Evolutionary conservation across 2,797 vertebrate genomes (phyloP).

Genomic region (Sternarchorhynchus goeldii): DNA sequence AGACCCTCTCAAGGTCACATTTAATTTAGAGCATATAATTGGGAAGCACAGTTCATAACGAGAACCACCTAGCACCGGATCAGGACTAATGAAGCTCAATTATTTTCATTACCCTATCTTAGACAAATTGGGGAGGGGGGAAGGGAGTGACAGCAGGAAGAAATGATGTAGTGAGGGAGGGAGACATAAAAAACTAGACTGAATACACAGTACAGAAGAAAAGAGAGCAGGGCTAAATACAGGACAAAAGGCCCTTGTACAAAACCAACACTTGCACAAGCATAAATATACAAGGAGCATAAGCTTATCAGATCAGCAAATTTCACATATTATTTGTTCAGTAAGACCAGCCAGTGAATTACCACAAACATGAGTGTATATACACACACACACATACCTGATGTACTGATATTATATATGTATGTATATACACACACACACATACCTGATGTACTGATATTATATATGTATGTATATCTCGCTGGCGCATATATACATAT

Average conservation of each 20-base stretch:
- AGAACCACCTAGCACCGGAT: conserved; percentile 75
- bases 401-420: too few species aligned
- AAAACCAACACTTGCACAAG: not conserved
- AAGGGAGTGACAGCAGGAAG: conserved; percentile 56
- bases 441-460: too few species aligned
- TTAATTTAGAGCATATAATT: conserved; percentile 99
- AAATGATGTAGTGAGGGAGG: conserved; percentile 46
- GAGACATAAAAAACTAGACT: conserved; percentile 19
- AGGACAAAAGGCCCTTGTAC: not conserved
- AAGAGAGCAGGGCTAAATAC: conserved; percentile 4
- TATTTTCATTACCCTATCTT: conserved; percentile 86
- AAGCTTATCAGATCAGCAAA: too few species aligned
- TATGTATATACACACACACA: too few species aligned
- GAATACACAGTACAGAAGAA: conserved; percentile 19
- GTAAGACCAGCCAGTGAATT: too few species aligned
- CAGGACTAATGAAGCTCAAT: conserved; percentile 89
- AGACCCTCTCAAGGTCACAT: conserved; percentile 98
- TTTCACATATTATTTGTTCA: too few species aligned
- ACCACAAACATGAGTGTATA: too few species aligned
- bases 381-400: too few species aligned
- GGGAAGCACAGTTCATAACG: conserved; percentile 99
- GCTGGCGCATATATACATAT: too few species aligned
- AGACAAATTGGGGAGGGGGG: conserved; percentile 57
- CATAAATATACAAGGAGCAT: not conserved
- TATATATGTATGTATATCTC: too few species aligned